A percentile compares a stretch with the other conserved stretches of the same genome.
Evolutionary conservation across 2,113 vertebrate species (phyloP).

Genomic region (Poeciliopsis turrubarensis): DNA sequence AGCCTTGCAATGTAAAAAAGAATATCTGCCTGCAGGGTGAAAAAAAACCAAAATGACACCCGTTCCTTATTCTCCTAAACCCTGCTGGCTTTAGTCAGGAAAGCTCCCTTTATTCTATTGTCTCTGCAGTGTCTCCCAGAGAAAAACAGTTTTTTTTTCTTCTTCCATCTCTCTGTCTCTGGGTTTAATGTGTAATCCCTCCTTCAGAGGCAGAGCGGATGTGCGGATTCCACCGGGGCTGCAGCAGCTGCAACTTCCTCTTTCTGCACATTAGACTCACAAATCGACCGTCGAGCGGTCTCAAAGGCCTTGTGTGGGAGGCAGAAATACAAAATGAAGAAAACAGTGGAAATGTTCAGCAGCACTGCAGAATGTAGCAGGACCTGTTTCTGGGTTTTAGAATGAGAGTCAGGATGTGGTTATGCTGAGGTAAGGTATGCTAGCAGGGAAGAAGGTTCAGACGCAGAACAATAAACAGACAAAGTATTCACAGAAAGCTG

Average conservation of each 20-base stretch:
- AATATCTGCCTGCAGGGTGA: not conserved
- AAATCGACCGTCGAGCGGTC: constrained; percentile 54
- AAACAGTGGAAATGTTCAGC: constrained; percentile 37
- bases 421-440: not conserved
- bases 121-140: constrained; percentile 35
- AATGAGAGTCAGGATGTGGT: not conserved
- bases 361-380: constrained; percentile 28
- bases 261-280: constrained; percentile 68
- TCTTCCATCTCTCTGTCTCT: constrained; percentile 39
- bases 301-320: constrained; percentile 51
- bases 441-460: not conserved
- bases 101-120: constrained; percentile 36
- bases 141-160: constrained; percentile 22
- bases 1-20: constrained; percentile 31
- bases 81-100: constrained; percentile 39
- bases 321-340: constrained; percentile 39
- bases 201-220: constrained; percentile 50
- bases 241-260: constrained; percentile 58
- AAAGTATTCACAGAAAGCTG: not conserved
- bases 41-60: constrained; percentile 22
- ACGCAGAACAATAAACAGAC: constrained; percentile 1
- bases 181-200: constrained; percentile 64
- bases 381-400: constrained; percentile 10
- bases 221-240: constrained; percentile 6
- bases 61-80: constrained; percentile 25